Evolutionary conservation across 2,797 vertebrate genomes (phyloP), one percentile per base, ranked within the genome.

Genomic region (Eutrigla gurnardus): DNA sequence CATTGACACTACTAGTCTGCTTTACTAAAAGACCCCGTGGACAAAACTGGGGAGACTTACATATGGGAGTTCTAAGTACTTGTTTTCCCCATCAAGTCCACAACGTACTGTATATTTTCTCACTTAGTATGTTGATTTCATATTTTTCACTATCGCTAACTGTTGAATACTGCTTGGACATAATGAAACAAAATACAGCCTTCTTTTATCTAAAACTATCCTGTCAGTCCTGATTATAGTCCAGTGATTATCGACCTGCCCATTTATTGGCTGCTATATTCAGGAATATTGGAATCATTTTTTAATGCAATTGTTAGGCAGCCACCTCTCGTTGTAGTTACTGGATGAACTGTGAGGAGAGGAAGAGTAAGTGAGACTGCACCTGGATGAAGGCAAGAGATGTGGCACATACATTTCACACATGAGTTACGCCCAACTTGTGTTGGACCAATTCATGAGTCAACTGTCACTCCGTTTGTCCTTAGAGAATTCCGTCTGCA

Each of bases 21-120:
- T 36, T 49, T 58, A 57, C 46, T 58, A 55, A 55, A 46, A 53
- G 17, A 54, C 42, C 45, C 33, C 18, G 52, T 55, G 7, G 60
- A 64, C 18, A 49, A 45, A 6, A 64, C 36, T 43, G 43, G 36
- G 32, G 11, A 47, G 43, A 32, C 10, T 15, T 57, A 54, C 49
- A 64, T 46, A 46, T 47, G 36, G 10, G 6, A 64, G 25, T 54
- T 52, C 37, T 5, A 36, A 52, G 37, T n/a, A 39, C 1, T 54
- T 15, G 8, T 50, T 64, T 54, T 54, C 17, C 25, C 46, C 52
- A 47, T 52, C 9, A 25, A 61, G 59, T 39, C 12, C 52, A 37
- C 17, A 69, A 60, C 15, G 50, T 7, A 3, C 11, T 62, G 11
- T 17, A 59, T 32, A 17, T 36, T 14, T 75, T 67, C 10, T 58